These are phyloP conservation scores for Lepeophtheirus salmonis DNA, from an alignment of 1,140 invertebrate genomes.

Conservation along the genomic window DNA sequence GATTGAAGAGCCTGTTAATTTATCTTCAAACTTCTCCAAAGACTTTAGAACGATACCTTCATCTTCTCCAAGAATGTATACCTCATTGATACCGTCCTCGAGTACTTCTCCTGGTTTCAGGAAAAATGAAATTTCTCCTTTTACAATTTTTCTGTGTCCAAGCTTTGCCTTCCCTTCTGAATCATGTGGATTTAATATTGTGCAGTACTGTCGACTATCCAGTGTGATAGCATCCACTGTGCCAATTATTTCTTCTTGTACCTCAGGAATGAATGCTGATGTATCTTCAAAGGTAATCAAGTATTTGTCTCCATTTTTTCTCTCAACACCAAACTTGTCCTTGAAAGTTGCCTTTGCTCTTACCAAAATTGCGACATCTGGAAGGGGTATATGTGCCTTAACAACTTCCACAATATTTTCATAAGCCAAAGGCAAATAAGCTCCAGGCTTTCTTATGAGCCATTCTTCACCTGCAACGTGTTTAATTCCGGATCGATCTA, in stretches of 20 bases:
- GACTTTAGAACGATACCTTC: conserved; percentile 33
- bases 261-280: conserved; percentile 34
- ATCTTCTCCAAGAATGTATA: conserved; percentile 32
- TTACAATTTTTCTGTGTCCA: conserved; percentile 31
- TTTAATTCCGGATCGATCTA: conserved; percentile 28
- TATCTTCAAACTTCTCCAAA: conserved; percentile 30
- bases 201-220: conserved; percentile 32
- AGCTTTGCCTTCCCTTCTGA: conserved; percentile 32
- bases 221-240: conserved; percentile 31
- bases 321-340: conserved; percentile 29
- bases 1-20: conserved; percentile 18
- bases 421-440: conserved; percentile 34
- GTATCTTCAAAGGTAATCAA: conserved; percentile 30
- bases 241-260: conserved; percentile 34
- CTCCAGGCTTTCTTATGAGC: conserved; percentile 32
- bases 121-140: conserved; percentile 34
- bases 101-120: no score
- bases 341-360: conserved; percentile 30
- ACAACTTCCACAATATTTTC: conserved; percentile 32
- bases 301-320: conserved; percentile 38
- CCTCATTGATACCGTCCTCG: conserved; percentile 32
- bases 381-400: conserved; percentile 16
- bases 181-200: conserved; percentile 33
- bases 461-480: conserved; percentile 35
- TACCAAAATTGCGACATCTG: conserved; percentile 32